Percentiles rank a stretch among this genome's conserved stretches.
Conservation (phyloP, 2,797 vertebrate genomes). For the Melanotaenia maccullochi region DNA sequence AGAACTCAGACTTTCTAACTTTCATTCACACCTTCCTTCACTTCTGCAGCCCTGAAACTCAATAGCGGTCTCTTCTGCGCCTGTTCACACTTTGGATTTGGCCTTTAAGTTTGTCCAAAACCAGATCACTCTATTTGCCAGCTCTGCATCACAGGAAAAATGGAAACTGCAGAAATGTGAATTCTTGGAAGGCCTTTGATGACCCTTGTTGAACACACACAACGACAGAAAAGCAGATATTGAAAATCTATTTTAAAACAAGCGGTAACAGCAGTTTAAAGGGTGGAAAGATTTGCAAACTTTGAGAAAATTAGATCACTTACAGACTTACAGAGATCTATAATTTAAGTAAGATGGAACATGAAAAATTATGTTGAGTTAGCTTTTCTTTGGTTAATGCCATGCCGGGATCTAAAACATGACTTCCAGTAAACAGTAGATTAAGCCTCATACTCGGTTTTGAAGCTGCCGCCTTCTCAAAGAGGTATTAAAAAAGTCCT, state of each 20-base stretch:
- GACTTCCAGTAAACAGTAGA: constrained; percentile 10
- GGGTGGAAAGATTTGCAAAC: constrained; percentile 20
- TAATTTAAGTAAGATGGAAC: constrained; percentile 2
- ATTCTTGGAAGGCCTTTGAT: constrained; percentile 12
- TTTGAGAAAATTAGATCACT: constrained; percentile 9
- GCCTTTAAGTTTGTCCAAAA: constrained; percentile 46
- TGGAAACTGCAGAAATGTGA: constrained; percentile 43
- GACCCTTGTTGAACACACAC: constrained; percentile 24
- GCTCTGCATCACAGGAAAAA: constrained; percentile 47
- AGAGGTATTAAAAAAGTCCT: constrained; percentile 39
- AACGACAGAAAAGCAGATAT: constrained; percentile 14
- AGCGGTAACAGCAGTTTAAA: background rate
- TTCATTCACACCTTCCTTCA: constrained; percentile 30
- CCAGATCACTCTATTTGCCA: constrained; percentile 49
- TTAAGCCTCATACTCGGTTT: constrained; percentile 37
- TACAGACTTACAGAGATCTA: constrained; percentile 19
- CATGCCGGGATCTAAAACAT: constrained; percentile 26
- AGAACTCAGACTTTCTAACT: constrained; percentile 2
- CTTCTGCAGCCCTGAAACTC: constrained; percentile 25
- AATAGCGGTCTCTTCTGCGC: constrained; percentile 19
- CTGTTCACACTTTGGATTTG: constrained; percentile 38
- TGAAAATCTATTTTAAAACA: constrained; percentile 5
- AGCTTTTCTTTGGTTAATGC: constrained; percentile 6
- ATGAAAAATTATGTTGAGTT: constrained; percentile 14
- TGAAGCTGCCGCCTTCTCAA: constrained; percentile 39